These are phyloP conservation scores for Chaetops frenatus DNA, from an alignment of 2,113 vertebrate genomes.

Conservation along the genomic window DNA sequence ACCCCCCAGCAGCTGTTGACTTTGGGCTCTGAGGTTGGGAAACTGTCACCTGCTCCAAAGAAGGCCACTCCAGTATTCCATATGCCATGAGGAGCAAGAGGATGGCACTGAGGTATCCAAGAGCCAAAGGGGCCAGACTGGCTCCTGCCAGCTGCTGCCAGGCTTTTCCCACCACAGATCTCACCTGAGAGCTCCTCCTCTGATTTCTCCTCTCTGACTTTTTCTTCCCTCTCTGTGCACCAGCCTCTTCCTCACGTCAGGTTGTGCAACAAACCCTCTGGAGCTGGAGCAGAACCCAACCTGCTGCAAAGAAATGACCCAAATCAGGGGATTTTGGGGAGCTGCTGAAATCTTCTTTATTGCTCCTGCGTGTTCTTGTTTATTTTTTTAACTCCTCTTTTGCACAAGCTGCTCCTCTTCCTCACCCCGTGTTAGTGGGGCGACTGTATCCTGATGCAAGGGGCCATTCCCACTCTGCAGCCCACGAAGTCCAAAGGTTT, in stretches of 20 bases:
- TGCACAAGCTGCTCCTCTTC: background rate
- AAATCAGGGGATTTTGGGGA: background rate
- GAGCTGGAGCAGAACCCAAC: background rate
- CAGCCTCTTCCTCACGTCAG: background rate
- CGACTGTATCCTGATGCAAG: background rate
- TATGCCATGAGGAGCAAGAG: background rate
- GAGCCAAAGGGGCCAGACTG: background rate
- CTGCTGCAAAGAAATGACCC: background rate
- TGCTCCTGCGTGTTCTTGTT: background rate
- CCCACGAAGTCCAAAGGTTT: background rate
- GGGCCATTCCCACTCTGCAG: background rate
- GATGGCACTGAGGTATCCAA: background rate
- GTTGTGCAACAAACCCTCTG: background rate
- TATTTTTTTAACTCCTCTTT: background rate
- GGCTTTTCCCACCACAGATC: background rate
- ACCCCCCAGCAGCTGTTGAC: background rate
- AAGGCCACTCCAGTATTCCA: background rate
- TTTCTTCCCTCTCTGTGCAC: background rate
- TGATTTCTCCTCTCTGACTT: background rate
- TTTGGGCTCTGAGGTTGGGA: background rate
- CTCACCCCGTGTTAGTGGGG: accelerated
- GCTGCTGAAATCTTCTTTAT: background rate
- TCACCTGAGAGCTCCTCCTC: background rate
- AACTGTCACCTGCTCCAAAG: background rate
- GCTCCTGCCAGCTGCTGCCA: background rate